Conservation (phyloP, 2,797 vertebrate genomes). For the Florisuga fusca region DNA sequence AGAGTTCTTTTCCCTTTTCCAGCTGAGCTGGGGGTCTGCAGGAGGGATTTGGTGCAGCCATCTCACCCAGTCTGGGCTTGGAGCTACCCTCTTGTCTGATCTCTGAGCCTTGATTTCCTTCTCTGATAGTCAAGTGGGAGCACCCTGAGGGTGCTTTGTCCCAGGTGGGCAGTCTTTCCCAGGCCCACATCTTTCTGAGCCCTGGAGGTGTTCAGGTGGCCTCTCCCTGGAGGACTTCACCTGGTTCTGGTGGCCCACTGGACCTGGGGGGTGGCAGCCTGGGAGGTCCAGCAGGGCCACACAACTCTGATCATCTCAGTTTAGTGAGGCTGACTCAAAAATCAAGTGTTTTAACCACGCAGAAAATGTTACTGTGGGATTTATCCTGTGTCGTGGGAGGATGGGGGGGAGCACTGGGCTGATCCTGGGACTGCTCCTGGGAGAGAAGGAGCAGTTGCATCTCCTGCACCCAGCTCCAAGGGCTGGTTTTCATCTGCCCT, state of each 20-base stretch:
- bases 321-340: neutral
- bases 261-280: neutral
- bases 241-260: rapidly evolving
- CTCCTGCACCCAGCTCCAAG: neutral
- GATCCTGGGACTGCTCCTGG: neutral
- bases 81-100: rapidly evolving
- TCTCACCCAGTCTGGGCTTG: neutral
- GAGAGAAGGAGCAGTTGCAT: neutral
- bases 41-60: neutral
- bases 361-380: neutral
- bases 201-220: neutral
- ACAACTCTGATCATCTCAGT: neutral
- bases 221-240: neutral
- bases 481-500: neutral
- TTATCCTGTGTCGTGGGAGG: neutral
- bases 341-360: neutral
- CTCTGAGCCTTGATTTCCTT: neutral
- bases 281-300: neutral
- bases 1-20: neutral
- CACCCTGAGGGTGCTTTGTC: rapidly evolving
- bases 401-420: neutral
- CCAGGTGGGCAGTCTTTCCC: neutral
- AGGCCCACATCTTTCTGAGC: neutral
- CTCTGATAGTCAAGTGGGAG: neutral
- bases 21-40: neutral